Conservation (phyloP, 35 echinoderm and acorn worm genomes). For the Ophiothrix spiculata region DNA sequence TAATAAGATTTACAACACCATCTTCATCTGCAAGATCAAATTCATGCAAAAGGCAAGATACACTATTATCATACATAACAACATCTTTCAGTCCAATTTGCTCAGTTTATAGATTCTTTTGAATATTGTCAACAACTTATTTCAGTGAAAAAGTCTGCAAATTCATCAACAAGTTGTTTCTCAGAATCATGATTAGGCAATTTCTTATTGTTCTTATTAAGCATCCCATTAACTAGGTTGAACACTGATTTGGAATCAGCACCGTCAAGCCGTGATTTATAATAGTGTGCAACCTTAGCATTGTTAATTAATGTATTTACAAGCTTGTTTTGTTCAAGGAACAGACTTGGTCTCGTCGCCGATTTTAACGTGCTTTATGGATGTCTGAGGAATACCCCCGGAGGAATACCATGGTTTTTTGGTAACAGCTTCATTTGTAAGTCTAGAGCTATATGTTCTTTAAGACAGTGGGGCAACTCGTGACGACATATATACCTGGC, state of each 20-base stretch:
- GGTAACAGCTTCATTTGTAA: too few species aligned
- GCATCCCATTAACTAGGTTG: not conserved
- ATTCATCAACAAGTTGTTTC: not conserved
- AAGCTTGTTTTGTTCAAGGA: too few species aligned
- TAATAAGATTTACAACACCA: not conserved
- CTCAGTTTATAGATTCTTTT: not conserved
- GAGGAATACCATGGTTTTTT: too few species aligned
- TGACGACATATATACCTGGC: too few species aligned
- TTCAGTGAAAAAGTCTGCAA: not conserved
- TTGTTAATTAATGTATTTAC: too few species aligned
- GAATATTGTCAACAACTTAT: not conserved
- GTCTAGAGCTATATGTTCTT: too few species aligned
- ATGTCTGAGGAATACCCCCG: too few species aligned
- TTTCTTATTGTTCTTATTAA: not conserved
- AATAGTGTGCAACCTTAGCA: not conserved
- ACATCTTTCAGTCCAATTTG: not conserved
- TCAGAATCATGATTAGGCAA: not conserved
- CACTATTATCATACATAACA: not conserved
- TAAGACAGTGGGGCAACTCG: too few species aligned
- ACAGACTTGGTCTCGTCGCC: too few species aligned
- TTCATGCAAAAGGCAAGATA: not conserved
- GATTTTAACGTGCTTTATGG: too few species aligned
- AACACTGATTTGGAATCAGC: slow-evolving; percentile 1
- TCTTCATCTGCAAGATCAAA: not conserved
- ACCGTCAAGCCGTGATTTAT: not conserved